Evolutionary conservation across 1,140 invertebrate genomes (phyloP), one percentile per base, ranked within the genome.

Genomic region (Ceratitis capitata): DNA sequence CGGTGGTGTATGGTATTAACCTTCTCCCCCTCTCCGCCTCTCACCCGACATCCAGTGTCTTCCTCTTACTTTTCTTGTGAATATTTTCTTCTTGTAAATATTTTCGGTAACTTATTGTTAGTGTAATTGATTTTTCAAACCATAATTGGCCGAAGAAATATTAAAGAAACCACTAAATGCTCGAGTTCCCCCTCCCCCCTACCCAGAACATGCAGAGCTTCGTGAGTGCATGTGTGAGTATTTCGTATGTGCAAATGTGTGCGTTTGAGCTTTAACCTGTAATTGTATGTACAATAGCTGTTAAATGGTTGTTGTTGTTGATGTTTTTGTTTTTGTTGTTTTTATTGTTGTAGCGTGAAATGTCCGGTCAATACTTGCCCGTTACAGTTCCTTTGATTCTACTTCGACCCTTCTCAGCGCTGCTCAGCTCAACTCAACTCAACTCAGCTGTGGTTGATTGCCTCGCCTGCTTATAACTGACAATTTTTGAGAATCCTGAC

Each of bases 61-160:
- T 9, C 10, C 58, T 64, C n/a, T n/a, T n/a, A n/a, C n/a, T n/a
- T n/a, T n/a, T n/a, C n/a, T n/a, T n/a, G n/a, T n/a, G n/a, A n/a
- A 49, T 14, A 49, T 6, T 49, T 6, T 49, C 47, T 49, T 49
- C 14, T 49, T 49, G 47, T 6, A 7, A 23, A 64, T 64, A 2
- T 1, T 64, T 23, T 61, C 23, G 56, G 56, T 61, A 7, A 29
- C 56, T 64, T 1, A 9, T 64, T 64, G 58, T 64, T 64, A 23
- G 26, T 64, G 58, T 35, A 64, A 64, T 64, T 64, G 58, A 64
- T 64, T 64, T 64, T 64, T 64, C 58, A 64, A n/a, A 56, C 58
- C 29, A 64, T 26, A 64, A 64, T 26, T 64, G 58, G 10, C 58
- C 58, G 58, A 64, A 64, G 58, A 64, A 64, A 10, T 64, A 7